Evolutionary conservation across 2,113 vertebrate species (phyloP).

Genomic region (Oceanites oceanicus): DNA sequence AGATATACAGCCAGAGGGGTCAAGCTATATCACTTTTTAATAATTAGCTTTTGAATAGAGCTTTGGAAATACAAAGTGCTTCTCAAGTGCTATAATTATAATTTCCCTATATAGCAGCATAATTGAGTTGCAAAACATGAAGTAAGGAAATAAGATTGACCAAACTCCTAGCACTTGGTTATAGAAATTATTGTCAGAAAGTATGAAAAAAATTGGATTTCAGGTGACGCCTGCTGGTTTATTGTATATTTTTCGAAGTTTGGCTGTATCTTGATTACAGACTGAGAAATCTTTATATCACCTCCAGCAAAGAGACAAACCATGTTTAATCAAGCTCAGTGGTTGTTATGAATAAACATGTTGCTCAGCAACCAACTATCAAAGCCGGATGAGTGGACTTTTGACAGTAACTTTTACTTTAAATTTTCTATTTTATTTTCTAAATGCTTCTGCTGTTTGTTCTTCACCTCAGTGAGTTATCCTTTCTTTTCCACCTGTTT

Average conservation of each 20-base stretch:
- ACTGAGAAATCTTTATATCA: not conserved
- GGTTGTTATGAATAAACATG: not conserved
- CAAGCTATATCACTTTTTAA: constrained; percentile 13
- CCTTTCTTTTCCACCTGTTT: not conserved
- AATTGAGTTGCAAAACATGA: constrained; percentile 2
- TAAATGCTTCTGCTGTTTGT: not conserved
- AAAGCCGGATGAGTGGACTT: not conserved
- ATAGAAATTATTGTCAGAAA: not conserved
- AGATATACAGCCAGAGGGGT: not conserved
- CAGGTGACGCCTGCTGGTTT: not conserved
- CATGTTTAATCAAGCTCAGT: not conserved
- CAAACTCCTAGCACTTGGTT: not conserved
- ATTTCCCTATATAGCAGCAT: not conserved
- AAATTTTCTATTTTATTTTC: not conserved
- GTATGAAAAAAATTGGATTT: constrained; percentile 23
- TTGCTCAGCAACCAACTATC: not conserved
- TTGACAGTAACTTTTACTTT: not conserved
- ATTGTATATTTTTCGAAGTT: not conserved
- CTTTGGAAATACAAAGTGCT: not conserved
- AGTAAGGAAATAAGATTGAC: constrained; percentile 1
- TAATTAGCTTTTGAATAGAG: constrained; percentile 12
- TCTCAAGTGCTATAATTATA: not conserved
- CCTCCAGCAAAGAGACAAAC: not conserved
- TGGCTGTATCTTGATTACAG: not conserved
- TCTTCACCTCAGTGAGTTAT: not conserved